Evolutionary conservation across 2,888 invertebrate genomes (phyloP).

Genomic region (Drosophila differens): DNA sequence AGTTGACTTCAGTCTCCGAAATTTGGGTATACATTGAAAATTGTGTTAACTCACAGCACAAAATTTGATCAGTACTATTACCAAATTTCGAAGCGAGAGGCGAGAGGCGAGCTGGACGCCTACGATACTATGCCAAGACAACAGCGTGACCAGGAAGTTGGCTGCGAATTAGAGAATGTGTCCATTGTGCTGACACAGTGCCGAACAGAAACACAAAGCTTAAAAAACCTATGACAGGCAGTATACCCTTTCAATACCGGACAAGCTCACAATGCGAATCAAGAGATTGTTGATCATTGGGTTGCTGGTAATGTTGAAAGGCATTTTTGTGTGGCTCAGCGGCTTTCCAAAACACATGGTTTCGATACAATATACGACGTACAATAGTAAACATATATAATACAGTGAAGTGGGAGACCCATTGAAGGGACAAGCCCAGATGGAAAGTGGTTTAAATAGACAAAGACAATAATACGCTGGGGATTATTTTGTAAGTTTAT

Average conservation of each 20-base stretch:
- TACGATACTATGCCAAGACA: constrained; percentile 16
- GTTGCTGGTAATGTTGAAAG: constrained; percentile 33
- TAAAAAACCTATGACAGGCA: constrained; percentile 36
- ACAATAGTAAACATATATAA: background rate
- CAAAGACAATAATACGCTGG: background rate
- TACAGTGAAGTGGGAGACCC: background rate
- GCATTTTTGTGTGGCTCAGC: constrained; percentile 22
- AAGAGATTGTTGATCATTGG: constrained; percentile 38
- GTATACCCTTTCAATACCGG: constrained; percentile 54
- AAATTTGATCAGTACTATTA: constrained; percentile 10
- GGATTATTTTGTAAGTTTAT: background rate
- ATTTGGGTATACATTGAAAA: background rate
- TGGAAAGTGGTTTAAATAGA: constrained; percentile 15
- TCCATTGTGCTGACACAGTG: constrained; percentile 30
- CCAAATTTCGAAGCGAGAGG: constrained; percentile 9
- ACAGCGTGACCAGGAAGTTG: constrained; percentile 55
- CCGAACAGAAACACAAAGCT: constrained; percentile 3
- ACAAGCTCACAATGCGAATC: constrained; percentile 43
- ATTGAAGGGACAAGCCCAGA: constrained; percentile 17
- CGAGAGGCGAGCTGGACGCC: constrained; percentile 24
- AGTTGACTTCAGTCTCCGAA: background rate
- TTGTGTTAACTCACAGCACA: background rate
- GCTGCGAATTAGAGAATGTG: constrained; percentile 35
- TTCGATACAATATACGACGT: background rate
- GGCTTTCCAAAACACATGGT: constrained; percentile 13